A percentile compares a stretch with the other conserved stretches of the same genome.
Evolutionary conservation across 2,113 vertebrate species (phyloP).

Genomic region (Connochaetes taurinus): DNA sequence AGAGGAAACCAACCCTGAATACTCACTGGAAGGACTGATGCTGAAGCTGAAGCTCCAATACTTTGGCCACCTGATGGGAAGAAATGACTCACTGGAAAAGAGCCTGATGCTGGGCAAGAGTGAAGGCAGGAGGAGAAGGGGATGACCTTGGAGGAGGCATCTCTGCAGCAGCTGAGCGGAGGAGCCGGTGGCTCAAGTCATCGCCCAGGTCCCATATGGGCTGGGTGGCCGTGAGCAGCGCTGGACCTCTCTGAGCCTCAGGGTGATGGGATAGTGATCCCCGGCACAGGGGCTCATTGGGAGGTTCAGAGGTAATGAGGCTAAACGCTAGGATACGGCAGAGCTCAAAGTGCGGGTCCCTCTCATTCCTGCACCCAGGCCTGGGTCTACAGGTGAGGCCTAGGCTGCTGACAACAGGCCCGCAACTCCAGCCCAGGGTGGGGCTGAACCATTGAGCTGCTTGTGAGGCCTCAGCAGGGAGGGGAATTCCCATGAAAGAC

Average conservation of each 20-base stretch:
- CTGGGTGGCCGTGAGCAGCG: background rate
- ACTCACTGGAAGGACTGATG: background rate
- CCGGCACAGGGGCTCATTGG: background rate
- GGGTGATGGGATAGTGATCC: background rate
- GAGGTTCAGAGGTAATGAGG: background rate
- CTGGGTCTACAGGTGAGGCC: background rate
- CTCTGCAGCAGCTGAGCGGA: background rate
- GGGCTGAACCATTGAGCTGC: background rate
- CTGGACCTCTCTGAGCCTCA: background rate
- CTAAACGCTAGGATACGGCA: rapidly evolving
- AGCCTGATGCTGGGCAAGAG: background rate
- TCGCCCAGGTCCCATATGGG: background rate
- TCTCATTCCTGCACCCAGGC: background rate
- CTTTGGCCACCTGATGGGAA: background rate
- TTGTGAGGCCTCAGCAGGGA: background rate
- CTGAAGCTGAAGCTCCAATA: background rate
- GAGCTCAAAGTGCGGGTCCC: background rate
- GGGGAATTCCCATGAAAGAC: background rate
- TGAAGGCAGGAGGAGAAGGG: background rate
- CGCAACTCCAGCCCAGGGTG: background rate
- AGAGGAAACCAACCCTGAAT: background rate
- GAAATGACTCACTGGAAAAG: background rate
- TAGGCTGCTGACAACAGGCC: background rate
- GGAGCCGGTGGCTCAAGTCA: background rate
- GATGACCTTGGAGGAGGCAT: background rate